A percentile compares a stretch with the other conserved stretches of the same genome.
Evolutionary conservation across 2,888 invertebrate genomes (phyloP).

Genomic region (Cheilosia urbana): DNA sequence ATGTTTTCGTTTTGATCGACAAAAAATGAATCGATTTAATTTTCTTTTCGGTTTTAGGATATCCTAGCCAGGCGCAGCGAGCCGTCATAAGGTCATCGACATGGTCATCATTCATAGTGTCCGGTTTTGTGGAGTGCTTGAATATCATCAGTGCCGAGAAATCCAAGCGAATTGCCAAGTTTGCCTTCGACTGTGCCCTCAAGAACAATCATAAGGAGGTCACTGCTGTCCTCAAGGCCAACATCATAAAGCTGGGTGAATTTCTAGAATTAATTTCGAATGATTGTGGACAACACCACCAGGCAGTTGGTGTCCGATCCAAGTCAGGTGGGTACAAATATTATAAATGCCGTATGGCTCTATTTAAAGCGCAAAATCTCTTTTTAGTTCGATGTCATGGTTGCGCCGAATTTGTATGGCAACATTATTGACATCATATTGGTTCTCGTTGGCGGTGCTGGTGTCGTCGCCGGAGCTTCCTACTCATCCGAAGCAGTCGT

Average conservation of each 20-base stretch:
- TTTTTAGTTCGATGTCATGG: conserved; percentile 96
- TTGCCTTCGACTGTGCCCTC: conserved; percentile 98
- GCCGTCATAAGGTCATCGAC: conserved; percentile 94
- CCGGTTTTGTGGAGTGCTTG: conserved; percentile 96
- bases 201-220: conserved; percentile 96
- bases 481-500: conserved; percentile 95
- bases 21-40: too few species aligned
- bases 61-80: conserved; percentile 94
- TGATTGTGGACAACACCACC: conserved; percentile 99
- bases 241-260: conserved; percentile 99
- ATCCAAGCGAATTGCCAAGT: conserved; percentile 97
- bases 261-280: conserved; percentile 94
- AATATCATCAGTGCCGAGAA: conserved; percentile 97
- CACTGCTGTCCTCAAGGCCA: conserved; percentile 99
- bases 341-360: not conserved
- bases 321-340: conserved; percentile 85
- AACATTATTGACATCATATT: conserved; percentile 97
- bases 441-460: conserved; percentile 97
- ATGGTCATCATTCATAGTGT: conserved; percentile 95
- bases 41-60: conserved; percentile 84
- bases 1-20: too few species aligned
- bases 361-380: not conserved
- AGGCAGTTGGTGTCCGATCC: conserved; percentile 99
- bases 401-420: conserved; percentile 98
- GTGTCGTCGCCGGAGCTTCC: conserved; percentile 96